phyloP scores from a whole-genome alignment of 1,140 invertebrate genomes.

The Macrotrachela quadricornifera region DNA sequence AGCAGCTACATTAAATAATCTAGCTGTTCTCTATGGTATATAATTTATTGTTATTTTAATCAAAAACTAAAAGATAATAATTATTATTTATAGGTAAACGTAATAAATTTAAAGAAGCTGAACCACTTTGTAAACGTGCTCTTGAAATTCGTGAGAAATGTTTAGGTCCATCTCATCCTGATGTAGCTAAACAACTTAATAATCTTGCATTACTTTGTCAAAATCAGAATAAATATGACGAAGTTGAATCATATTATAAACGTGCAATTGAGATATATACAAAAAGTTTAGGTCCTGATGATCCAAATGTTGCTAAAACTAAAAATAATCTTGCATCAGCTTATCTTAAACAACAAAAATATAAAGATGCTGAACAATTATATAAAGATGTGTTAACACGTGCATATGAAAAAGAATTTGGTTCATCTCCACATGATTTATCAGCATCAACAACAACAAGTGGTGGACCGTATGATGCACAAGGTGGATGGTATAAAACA shows the following conservation, averaged over 20 bases:
- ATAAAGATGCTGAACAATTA: slow-evolving; percentile 87
- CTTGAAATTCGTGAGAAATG: slow-evolving; percentile 91
- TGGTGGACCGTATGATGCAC: not conserved
- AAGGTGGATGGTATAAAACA: slow-evolving; percentile 7
- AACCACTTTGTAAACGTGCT: slow-evolving; percentile 89
- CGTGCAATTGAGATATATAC: slow-evolving; percentile 97
- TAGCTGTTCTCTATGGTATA: slow-evolving; percentile 79
- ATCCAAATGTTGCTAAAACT: slow-evolving; percentile 86
- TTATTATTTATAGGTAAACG: slow-evolving; percentile 39
- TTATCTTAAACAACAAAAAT: slow-evolving; percentile 77
- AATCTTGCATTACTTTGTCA: slow-evolving; percentile 93
- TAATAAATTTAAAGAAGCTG: slow-evolving; percentile 90
- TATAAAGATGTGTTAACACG: slow-evolving; percentile 68
- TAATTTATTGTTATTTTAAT: too few relatives aligned
- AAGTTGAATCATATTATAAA: slow-evolving; percentile 71
- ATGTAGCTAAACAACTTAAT: slow-evolving; percentile 97
- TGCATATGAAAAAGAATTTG: too few relatives aligned
- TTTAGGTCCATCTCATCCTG: slow-evolving; percentile 86
- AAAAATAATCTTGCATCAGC: slow-evolving; percentile 90
- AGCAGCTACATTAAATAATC: slow-evolving; percentile 81
- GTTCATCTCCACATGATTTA: too few relatives aligned
- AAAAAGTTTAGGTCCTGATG: slow-evolving; percentile 65
- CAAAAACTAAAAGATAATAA: too few relatives aligned
- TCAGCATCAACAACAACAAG: too few relatives aligned
- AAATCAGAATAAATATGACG: slow-evolving; percentile 59